A percentile compares a stretch with the other conserved stretches of the same genome.
These are phyloP conservation scores for Platycheirus rosarum DNA, from an alignment of 2,888 invertebrate genomes.

Conservation along the genomic window DNA sequence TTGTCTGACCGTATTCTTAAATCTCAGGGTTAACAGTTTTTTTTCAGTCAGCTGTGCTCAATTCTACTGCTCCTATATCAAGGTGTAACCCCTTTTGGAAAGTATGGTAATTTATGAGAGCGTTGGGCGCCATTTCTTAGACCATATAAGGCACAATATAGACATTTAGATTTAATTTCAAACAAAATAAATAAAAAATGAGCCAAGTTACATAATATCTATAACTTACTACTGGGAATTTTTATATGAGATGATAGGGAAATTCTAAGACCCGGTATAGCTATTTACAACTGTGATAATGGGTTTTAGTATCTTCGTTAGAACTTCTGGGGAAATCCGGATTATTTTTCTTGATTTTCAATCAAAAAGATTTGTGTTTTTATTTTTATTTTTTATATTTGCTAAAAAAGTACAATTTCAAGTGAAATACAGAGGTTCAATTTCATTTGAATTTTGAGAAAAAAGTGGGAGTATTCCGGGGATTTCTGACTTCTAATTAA, in stretches of 20 bases:
- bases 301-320: background rate
- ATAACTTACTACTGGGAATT: too few relatives aligned
- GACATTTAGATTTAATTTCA: too few relatives aligned
- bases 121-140: conserved; percentile 27
- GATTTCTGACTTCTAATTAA: conserved; percentile 51
- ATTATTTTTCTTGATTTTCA: conserved; percentile 15
- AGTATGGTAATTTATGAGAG: background rate
- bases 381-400: conserved; percentile 31
- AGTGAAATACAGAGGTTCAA: conserved; percentile 12
- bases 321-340: conserved; percentile 21
- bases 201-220: background rate
- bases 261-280: conserved; percentile 24
- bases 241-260: too few relatives aligned
- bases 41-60: conserved; percentile 39
- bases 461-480: conserved; percentile 34
- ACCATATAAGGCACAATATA: background rate
- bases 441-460: conserved; percentile 31
- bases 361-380: background rate
- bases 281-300: conserved; percentile 24
- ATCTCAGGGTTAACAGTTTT: conserved; percentile 63
- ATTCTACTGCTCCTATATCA: too few relatives aligned
- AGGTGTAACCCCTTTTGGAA: background rate
- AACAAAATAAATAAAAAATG: too few relatives aligned
- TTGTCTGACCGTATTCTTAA: conserved; percentile 57
- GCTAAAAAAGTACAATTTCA: conserved; percentile 8